Evolutionary conservation across 2,888 invertebrate species (phyloP), one percentile per base, ranked within the genome.

Genomic region (Panorpa germanica): DNA sequence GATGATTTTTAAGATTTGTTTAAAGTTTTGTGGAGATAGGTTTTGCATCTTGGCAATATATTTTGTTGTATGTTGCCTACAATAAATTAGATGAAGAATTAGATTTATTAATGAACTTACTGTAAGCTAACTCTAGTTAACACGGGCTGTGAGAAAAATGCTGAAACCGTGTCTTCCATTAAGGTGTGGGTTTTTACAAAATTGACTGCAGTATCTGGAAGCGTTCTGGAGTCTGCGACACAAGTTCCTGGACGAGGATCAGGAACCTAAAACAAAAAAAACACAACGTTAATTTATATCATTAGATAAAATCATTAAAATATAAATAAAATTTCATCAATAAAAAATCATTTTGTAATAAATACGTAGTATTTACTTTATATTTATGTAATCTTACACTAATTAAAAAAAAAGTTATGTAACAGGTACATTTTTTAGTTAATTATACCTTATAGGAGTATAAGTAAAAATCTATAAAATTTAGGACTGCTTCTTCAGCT

Each of bases 181-280:
- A 98, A 60, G 1, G 95, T 78, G 61, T 98, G 93, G 14, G 81
- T 76, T 56, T 90, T 90, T 41, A 91, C 78, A 50, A 96, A 98
- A 55, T 88, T 90, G 3, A 91, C 78, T 22, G 80, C 74, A 30
- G 72, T 68, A 49, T 85, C 86, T 3, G 85, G 77, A 32, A 91
- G 62, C 7, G 78, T 76, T 40, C 83, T 64, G 31, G 90, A 88
- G 52, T 93, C 86, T 45, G 78, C 77, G 8, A 82, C 83, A 52
- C 93, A 93, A 42, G 77, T 68, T 6, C 88, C 90, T 1, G 88
- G 86, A 39, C 81, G 59, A 3, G 82, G 81, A 38, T 74, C 69
- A 2, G 90, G 88, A 29, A 80, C 60, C 49, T 57, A 42, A 8
- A 39, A 29, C 28, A 33, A 32, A 35, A 29, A 17, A 3, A 32